Base-by-base conservation (phyloP, 1,140 invertebrate species). In the Leucophenga varia region DNA sequence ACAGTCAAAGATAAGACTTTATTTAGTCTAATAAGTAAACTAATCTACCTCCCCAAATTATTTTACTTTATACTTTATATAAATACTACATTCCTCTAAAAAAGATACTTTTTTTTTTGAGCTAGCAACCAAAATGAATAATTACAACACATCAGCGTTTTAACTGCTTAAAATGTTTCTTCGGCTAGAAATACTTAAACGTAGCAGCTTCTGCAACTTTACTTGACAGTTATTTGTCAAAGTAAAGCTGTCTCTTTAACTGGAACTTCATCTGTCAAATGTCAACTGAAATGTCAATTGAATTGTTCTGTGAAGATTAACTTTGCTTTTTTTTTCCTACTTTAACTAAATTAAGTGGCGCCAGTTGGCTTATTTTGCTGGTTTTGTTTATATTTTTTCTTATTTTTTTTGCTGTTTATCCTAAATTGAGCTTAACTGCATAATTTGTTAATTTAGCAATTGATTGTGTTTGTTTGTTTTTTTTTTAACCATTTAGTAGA, bases 381-480 rank as follows among this genome's bases (percentile, higher is more conserved):
- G 57, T 43, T 41, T 51, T 53, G 53, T 47, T 61, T 59, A 55
- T 40, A 9, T 45, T 51, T n/a, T n/a, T n/a, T n/a, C n/a, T n/a
- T n/a, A n/a, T n/a, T n/a, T n/a, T n/a, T n/a, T n/a, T n/a, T n/a
- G n/a, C n/a, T n/a, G n/a, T n/a, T n/a, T n/a, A n/a, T n/a, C n/a
- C n/a, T n/a, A n/a, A n/a, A n/a, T n/a, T n/a, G n/a, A n/a, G n/a
- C n/a, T n/a, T n/a, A n/a, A n/a, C 39, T 54, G 60, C 60, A 68
- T 69, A 69, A 69, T 69, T 69, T 69, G 64, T 69, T 69, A 68
- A 69, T 69, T 69, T 61, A 59, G 38, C 58, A 59, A 67, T 67
- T 56, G 61, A 7, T 56, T 38, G 47, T 40, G 25, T 6, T n/a
- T n/a, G n/a, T 3, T 32, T 37, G 22, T 32, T 12, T 17, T 19